Conservation (phyloP, 2,113 vertebrate genomes). For the Lates calcarifer region DNA sequence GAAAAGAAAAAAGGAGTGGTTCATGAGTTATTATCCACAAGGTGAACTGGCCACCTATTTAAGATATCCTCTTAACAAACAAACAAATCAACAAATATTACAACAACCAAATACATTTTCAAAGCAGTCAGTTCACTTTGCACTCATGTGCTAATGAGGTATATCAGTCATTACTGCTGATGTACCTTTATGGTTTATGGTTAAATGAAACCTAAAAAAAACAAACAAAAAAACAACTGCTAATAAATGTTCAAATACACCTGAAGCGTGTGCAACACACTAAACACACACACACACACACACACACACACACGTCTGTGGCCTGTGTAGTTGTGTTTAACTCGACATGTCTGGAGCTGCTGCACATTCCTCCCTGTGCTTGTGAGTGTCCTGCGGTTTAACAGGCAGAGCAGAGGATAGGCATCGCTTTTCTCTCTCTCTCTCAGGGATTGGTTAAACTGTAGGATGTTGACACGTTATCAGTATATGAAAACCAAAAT, state of each 20-base stretch:
- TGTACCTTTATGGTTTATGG: background rate
- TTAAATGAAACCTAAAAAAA: background rate
- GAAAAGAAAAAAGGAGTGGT: too few species aligned
- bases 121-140: background rate
- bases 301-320: background rate
- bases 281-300: background rate
- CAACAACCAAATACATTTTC: too few species aligned
- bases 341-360: slow-evolving; percentile 56
- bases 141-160: background rate
- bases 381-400: slow-evolving; percentile 15
- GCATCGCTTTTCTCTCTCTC: background rate
- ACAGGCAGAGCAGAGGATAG: background rate
- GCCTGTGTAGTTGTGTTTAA: slow-evolving; percentile 21
- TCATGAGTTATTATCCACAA: too few species aligned
- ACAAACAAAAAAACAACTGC: background rate
- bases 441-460: background rate
- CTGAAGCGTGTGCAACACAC: background rate
- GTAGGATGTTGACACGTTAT: background rate
- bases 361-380: slow-evolving; percentile 42
- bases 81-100: too few species aligned
- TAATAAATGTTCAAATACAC: background rate
- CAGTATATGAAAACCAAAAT: background rate
- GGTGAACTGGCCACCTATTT: too few species aligned
- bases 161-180: background rate
- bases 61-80: too few species aligned